Base-by-base conservation (phyloP, 2,888 invertebrate genomes). In the Acrobasis consociella region DNA sequence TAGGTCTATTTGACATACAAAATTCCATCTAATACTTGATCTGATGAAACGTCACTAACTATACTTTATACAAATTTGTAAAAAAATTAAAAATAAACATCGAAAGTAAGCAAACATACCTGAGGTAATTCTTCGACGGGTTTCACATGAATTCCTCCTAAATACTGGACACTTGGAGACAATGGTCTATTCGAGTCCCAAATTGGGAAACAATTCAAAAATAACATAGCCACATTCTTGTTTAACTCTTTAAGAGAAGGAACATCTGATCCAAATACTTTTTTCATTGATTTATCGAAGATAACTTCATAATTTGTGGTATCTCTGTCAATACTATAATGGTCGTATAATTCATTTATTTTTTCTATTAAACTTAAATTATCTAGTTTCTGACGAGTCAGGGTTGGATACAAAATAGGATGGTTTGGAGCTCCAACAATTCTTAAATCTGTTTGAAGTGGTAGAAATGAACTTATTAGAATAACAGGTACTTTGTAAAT, bases 131-230 rank as follows among this genome's bases (percentile, higher is more conserved):
- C 75, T 51, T 84, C 80, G 2, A 72, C 63, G 11, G 78, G 75
- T 31, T 76, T 79, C 17, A 85, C 74, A 68, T 91, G 90, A 31
- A 85, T 65, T 5, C 87, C 86, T 42, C 88, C 88, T 64, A 90
- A 79, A 63, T 82, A 83, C 0, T 90, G 65, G 2, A 87, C 70
- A 62, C 78, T 79, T 0, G 89, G 86, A 5, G 88, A 80, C 9
- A 84, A 71, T 0, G 93, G 91, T 31, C 87, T 74, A 63, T 81
- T 79, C 1, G 69, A 67, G 39, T 79, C 78, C 72, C 84, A 82
- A 52, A 85, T 64, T 2, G 86, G 84, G 72, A 91, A 81, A 0
- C 75, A 69, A 67, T 91, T 91, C 1, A 88, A 62, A 64, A 92
- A 82, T 38, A 89, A 62, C 73, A 91, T 68, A 62, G 84, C 82